Conservation (phyloP, 2,113 vertebrate genomes). For the Hystrix brachyura region DNA sequence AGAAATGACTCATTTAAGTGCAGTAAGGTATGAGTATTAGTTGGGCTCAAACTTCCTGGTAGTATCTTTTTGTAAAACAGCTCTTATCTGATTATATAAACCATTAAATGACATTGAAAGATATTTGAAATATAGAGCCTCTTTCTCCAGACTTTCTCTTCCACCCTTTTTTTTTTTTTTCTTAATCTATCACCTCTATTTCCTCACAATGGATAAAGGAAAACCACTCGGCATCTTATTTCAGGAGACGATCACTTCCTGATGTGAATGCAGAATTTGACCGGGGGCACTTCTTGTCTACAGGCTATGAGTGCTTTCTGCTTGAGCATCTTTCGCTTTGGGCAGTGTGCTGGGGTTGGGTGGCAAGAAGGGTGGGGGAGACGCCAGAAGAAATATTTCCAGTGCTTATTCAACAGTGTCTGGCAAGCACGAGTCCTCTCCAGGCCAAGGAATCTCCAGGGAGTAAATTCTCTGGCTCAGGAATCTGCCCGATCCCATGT, state of each 20-base stretch:
- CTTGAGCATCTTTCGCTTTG: not conserved
- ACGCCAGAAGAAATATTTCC: not conserved
- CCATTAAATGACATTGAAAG: not conserved
- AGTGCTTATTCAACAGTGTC: not conserved
- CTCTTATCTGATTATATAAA: constrained; percentile 6
- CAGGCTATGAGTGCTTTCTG: not conserved
- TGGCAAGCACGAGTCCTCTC: not conserved
- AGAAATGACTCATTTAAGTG: not conserved
- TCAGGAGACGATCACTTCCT: constrained; percentile 56
- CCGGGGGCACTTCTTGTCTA: not conserved
- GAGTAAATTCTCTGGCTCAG: constrained; percentile 1
- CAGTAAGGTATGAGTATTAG: not conserved
- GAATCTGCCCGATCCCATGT: not conserved
- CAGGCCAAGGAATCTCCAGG: not conserved
- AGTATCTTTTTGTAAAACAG: not conserved
- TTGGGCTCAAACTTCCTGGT: not conserved
- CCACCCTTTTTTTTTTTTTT: not conserved
- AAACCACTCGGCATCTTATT: constrained; percentile 7
- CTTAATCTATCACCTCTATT: constrained; percentile 1
- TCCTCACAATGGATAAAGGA: not conserved
- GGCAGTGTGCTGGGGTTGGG: not conserved
- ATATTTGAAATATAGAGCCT: not conserved
- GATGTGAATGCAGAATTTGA: not conserved
- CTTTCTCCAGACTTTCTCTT: not conserved
- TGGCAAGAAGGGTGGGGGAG: too few species aligned